Base-by-base conservation (phyloP, 2,113 vertebrate species). In the Porphyrio hochstetteri region DNA sequence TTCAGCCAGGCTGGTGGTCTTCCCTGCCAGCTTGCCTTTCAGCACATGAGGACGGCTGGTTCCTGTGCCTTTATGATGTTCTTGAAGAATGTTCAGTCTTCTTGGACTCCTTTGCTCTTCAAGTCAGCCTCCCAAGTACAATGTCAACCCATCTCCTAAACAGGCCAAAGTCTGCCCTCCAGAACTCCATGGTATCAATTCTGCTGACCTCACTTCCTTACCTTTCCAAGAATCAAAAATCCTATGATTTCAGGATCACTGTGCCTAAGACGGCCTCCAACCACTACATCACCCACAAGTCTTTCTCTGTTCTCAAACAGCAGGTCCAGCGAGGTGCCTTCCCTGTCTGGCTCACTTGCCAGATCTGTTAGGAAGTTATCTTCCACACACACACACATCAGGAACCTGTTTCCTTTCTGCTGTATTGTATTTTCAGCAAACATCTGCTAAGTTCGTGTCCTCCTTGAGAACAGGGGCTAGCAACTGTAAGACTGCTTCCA, bases 161-260 rank as follows among this genome's bases (percentile, higher is more conserved):
- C 53, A 57, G 71, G 29, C 29, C 21, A 57, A 31, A 77, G 31
- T 16, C 60, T 65, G 31, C 31, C 23, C 13, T 80, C 25, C 1
- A 2, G 20, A 52, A 52, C 28, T 78, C 28, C 19, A 20, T 10
- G 13, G 17, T 6, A 48, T 36, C 29, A 1, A 3, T 68, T 83
- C 36, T 87, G 12, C 78, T 88, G 9, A 63, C 11, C 11, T 1
- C 1, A 0, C 5, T 44, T 33, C 21, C 6, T 44, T n/a, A 15
- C 31, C 69, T 59, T 38, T 70, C 36, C 20, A 28, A 75, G n/a
- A 75, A 84, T 5, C 0, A 0, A 60, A 79, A 75, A 7, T 9
- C 3, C 38, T 29, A 40, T 60, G 18, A 16, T 55, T 40, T 75
- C 27, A 16, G 53, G 21, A 46, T 83, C 0, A 0, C 8, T 74